Evolutionary conservation across 2,797 vertebrate genomes (phyloP), one percentile per base, ranked within the genome.

Genomic region (Brachyrhaphis roseni): DNA sequence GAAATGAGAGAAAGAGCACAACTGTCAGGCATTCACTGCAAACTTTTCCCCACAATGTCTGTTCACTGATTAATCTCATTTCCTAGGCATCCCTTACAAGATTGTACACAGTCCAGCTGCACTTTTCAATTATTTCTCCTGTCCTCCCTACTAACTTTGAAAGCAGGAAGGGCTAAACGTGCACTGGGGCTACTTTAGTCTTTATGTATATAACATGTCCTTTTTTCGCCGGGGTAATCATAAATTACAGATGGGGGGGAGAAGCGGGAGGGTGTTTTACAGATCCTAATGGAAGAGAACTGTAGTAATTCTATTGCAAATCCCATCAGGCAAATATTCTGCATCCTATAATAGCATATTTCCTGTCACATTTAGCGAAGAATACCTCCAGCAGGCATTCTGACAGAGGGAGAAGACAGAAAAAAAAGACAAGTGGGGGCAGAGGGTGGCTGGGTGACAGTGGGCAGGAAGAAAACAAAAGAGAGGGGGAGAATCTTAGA

Each of bases 1-100:
- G 98, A 99, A 99, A 99, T 99, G 97, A 98, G 97, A 97, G 97
- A 99, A 98, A 98, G 97, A 98, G 97, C 97, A 97, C 97, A 97
- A 98, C 97, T 99, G 98, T 99, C 98, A 99, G 97, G 96, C 97
- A 98, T 98, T 99, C 97, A 96, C 96, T 97, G 97, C 95, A 98
- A 99, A 99, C 97, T 99, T 99, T 99, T 94, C 97, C 97, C 97
- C 97, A 97, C 97, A 98, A 99, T 98, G 98, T 99, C 98, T 99
- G 96, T 93, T 96, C 95, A 95, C 97, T 98, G 98, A 99, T 99
- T 98, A 98, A 99, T 99, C 97, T 99, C 98, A 99, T 99, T 99
- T 99, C 96, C 97, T 96, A 98, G 97, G 96, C 97, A 98, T 98
- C 98, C 96, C 97, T 97, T 99, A 97, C 96, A 98, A 98, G 97